phyloP scores from a whole-genome alignment of 2,113 vertebrate genomes.

The Shinisaurus crocodilurus region DNA sequence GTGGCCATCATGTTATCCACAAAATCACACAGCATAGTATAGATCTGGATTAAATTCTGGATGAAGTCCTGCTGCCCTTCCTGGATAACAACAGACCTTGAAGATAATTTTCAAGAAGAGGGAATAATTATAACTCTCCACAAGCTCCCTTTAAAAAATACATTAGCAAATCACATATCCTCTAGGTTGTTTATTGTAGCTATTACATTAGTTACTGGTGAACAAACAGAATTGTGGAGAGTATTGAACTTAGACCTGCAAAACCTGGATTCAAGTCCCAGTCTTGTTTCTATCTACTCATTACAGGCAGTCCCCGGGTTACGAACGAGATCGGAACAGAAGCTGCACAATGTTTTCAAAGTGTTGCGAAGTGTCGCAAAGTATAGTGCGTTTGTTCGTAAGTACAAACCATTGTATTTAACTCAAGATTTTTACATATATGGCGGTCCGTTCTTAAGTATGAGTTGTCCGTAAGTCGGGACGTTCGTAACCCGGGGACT shows the following conservation, averaged over 20 bases:
- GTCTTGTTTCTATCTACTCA: neutral
- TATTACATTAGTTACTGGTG: neutral
- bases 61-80: slow-evolving; percentile 30
- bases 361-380: too few species aligned
- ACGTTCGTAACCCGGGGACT: too few species aligned
- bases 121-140: neutral
- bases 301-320: too few species aligned
- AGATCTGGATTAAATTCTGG: neutral
- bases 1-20: neutral
- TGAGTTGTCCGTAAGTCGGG: too few species aligned
- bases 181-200: neutral
- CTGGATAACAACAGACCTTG: slow-evolving; percentile 41
- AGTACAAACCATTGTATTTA: too few species aligned
- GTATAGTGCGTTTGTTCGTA: too few species aligned
- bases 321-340: too few species aligned
- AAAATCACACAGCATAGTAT: neutral
- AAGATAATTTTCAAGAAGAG: slow-evolving; percentile 4
- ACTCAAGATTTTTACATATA: too few species aligned
- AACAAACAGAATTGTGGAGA: neutral
- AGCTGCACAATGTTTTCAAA: too few species aligned
- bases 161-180: neutral
- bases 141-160: neutral
- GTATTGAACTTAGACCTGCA: neutral
- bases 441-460: too few species aligned
- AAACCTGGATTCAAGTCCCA: neutral